Conservation (phyloP, 2,888 invertebrate genomes). For the Poecilobothrus nobilitatus region DNA sequence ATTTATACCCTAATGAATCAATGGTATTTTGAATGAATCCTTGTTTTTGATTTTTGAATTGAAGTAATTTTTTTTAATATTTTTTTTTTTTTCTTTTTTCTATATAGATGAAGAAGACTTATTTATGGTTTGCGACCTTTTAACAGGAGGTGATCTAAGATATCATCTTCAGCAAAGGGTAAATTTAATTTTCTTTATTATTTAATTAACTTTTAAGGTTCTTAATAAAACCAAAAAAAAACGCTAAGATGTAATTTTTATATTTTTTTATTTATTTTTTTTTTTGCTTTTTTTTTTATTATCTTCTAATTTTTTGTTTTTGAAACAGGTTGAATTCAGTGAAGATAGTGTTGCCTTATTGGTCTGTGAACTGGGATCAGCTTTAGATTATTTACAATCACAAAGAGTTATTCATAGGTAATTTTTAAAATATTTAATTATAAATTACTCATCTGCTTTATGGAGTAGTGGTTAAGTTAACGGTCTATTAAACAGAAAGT, state of each 20-base stretch:
- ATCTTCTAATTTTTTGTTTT: constrained; percentile 9
- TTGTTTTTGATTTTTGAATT: too few relatives aligned
- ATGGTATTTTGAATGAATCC: too few relatives aligned
- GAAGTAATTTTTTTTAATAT: too few relatives aligned
- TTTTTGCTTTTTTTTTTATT: too few relatives aligned
- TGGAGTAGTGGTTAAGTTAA: too few relatives aligned
- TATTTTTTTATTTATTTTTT: not conserved
- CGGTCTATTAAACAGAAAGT: too few relatives aligned
- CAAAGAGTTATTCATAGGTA: constrained; percentile 69
- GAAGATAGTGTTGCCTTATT: constrained; percentile 64
- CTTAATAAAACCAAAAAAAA: too few relatives aligned
- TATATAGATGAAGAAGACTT: constrained; percentile 62
- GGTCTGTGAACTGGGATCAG: constrained; percentile 68
- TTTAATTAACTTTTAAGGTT: too few relatives aligned
- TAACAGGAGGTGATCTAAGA: constrained; percentile 74
- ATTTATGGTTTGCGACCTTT: constrained; percentile 74
- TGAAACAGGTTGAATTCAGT: constrained; percentile 51
- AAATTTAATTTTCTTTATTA: constrained; percentile 21
- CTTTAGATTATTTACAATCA: constrained; percentile 68
- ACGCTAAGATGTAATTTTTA: too few relatives aligned
- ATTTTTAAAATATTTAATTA: constrained; percentile 14
- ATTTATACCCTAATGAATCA: too few relatives aligned
- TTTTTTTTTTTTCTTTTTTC: too few relatives aligned
- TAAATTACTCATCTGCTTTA: too few relatives aligned
- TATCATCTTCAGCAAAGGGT: constrained; percentile 71